Evolutionary conservation across 1,140 invertebrate species (phyloP).

Genomic region (Antheraea mylitta): DNA sequence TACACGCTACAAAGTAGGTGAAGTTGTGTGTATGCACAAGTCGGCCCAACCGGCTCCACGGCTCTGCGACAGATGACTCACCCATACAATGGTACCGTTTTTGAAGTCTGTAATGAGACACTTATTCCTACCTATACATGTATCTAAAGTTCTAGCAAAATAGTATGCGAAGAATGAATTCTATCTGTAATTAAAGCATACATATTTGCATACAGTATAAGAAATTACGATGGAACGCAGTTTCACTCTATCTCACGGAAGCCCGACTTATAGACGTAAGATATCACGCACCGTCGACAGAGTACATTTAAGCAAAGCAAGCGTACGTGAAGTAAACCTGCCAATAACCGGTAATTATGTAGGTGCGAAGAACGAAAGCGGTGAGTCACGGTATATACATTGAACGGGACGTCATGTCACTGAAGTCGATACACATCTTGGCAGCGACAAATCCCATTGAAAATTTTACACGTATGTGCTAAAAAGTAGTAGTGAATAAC

Average conservation of each 20-base stretch:
- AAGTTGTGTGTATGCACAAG: conserved; percentile 17
- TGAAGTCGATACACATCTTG: conserved; percentile 19
- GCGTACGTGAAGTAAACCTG: conserved; percentile 20
- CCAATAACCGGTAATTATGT: conserved; percentile 31
- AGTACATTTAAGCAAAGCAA: conserved; percentile 23
- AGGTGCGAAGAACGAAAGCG: conserved; percentile 50
- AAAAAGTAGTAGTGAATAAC: background rate
- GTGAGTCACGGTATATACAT: conserved; percentile 40
- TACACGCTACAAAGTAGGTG: conserved; percentile 10
- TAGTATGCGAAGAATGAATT: background rate
- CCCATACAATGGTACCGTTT: conserved; percentile 52
- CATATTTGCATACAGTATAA: background rate
- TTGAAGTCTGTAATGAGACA: conserved; percentile 30
- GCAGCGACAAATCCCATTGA: background rate
- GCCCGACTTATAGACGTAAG: background rate
- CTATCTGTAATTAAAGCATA: too few relatives aligned
- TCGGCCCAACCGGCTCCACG: conserved; percentile 53
- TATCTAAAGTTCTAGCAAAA: conserved; percentile 9
- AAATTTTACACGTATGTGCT: background rate
- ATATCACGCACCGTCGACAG: conserved; percentile 22
- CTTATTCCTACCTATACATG: background rate
- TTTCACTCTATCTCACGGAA: background rate
- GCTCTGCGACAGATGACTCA: conserved; percentile 57
- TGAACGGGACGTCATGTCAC: conserved; percentile 14
- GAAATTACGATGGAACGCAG: background rate